These are phyloP conservation scores for Ailurus styani DNA, from an alignment of 2,113 vertebrate species.

Conservation along the genomic window DNA sequence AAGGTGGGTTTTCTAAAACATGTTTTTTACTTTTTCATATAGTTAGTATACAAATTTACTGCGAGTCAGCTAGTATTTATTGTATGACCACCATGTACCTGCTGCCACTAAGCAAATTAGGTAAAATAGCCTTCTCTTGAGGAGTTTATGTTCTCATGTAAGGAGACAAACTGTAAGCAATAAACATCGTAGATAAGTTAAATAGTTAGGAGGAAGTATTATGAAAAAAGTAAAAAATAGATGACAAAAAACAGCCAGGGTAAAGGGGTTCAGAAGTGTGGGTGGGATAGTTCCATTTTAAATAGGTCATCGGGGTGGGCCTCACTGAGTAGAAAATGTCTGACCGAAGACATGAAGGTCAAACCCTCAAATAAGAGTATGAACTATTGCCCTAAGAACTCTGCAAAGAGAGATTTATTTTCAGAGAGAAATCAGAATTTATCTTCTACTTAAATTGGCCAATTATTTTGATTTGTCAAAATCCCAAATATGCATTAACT, in stretches of 20 bases:
- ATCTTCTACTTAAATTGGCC: not conserved
- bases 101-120: not conserved
- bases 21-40: not conserved
- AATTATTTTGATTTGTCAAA: conserved; percentile 9
- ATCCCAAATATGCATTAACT: not conserved
- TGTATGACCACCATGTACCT: too few relatives aligned
- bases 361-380: not conserved
- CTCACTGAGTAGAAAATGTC: not conserved
- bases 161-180: not conserved
- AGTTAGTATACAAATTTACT: not conserved
- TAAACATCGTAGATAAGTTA: not conserved
- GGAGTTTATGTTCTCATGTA: not conserved
- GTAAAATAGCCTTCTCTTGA: not conserved
- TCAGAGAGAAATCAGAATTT: not conserved
- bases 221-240: not conserved
- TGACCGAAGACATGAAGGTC: not conserved
- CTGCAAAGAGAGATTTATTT: not conserved
- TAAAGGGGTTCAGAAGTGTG: not conserved
- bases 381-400: not conserved
- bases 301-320: not conserved
- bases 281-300: not conserved
- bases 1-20: not conserved
- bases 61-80: not conserved
- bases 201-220: not conserved
- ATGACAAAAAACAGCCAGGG: not conserved